phyloP scores from a whole-genome alignment of 2,113 vertebrate species.

The Oncorhynchus masou region DNA sequence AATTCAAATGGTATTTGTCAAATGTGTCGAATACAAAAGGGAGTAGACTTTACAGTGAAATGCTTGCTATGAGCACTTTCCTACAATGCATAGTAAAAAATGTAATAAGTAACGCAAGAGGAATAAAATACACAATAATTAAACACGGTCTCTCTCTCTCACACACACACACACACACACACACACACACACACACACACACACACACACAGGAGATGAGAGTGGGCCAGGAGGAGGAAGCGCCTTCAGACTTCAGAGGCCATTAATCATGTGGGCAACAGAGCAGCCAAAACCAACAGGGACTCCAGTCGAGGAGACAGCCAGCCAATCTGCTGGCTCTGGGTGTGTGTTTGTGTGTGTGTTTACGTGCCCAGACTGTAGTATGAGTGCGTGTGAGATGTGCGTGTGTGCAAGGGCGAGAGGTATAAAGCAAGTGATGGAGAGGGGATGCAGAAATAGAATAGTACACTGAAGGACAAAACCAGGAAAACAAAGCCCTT shows the following conservation, averaged over 20 bases:
- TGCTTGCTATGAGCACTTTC: too few species aligned
- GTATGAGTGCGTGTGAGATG: not conserved
- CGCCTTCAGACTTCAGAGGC: conserved; percentile 37
- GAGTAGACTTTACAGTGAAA: too few species aligned
- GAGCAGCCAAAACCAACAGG: conserved; percentile 48
- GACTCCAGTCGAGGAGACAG: conserved; percentile 35
- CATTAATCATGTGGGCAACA: conserved; percentile 58
- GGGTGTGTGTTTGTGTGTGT: not conserved
- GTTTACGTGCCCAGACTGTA: not conserved
- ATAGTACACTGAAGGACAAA: not conserved
- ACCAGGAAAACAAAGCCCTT: not conserved
- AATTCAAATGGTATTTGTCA: too few species aligned
- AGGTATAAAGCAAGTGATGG: not conserved
- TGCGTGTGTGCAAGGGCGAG: not conserved
- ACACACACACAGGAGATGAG: too few species aligned
- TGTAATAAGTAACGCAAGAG: too few species aligned
- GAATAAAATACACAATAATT: too few species aligned
- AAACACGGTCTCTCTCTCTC: too few species aligned
- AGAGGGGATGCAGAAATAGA: not conserved
- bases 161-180: too few species aligned
- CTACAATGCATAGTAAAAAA: too few species aligned
- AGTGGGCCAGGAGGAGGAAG: conserved; percentile 16
- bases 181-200: too few species aligned
- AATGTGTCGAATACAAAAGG: too few species aligned
- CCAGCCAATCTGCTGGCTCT: conserved; percentile 36